These are phyloP conservation scores for Drosophila sp. DNA, from an alignment of 1,140 invertebrate genomes.

Conservation along the genomic window DNA sequence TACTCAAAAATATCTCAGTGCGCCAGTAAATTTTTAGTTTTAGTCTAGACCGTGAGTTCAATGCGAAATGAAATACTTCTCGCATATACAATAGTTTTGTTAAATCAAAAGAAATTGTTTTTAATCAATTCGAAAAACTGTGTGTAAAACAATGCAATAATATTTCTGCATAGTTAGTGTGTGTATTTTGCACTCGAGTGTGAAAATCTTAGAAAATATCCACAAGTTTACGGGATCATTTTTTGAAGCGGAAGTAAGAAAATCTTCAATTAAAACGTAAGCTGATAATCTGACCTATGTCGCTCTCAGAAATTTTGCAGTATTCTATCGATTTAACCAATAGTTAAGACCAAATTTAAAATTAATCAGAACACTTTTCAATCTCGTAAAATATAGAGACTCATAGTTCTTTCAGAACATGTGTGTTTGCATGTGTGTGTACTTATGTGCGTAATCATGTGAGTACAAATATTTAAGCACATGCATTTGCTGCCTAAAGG, in stretches of 20 bases:
- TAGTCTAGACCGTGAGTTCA: slow-evolving; percentile 61
- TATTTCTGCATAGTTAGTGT: neutral
- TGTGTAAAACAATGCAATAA: neutral
- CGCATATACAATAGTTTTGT: neutral
- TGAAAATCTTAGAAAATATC: neutral
- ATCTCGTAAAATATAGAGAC: too few relatives aligned
- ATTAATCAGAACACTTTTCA: too few relatives aligned
- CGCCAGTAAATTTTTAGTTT: slow-evolving; percentile 47
- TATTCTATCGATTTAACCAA: too few relatives aligned
- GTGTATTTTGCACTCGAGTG: neutral
- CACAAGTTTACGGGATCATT: neutral
- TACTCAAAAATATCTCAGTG: slow-evolving; percentile 62
- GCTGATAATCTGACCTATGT: too few relatives aligned
- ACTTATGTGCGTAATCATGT: neutral
- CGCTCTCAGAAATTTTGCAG: too few relatives aligned
- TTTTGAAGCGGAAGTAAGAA: neutral
- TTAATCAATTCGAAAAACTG: neutral
- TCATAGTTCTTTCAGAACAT: neutral
- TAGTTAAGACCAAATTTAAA: too few relatives aligned
- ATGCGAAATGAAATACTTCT: slow-evolving; percentile 18
- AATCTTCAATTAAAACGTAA: neutral
- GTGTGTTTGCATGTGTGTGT: neutral
- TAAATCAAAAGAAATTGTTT: neutral
- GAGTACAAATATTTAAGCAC: too few relatives aligned
- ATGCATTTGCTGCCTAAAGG: neutral